phyloP scores from a whole-genome alignment of 2,888 invertebrate species.

The Acleris emargana region DNA sequence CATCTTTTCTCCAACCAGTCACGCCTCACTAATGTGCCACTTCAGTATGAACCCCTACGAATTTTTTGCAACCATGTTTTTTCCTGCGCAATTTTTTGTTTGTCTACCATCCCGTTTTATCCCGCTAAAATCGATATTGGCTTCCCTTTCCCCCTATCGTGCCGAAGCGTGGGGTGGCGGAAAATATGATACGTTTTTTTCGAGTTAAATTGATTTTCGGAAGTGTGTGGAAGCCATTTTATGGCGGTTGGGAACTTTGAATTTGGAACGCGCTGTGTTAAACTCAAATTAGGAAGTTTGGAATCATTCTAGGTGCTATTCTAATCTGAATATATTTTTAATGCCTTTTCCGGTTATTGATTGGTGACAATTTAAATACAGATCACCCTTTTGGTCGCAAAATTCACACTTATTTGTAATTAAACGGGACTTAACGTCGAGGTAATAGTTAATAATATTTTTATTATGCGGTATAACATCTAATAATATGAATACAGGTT shows the following conservation, averaged over 20 bases:
- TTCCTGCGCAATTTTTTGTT: slow-evolving; percentile 76
- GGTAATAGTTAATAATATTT: too few relatives aligned
- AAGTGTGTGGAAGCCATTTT: slow-evolving; percentile 77
- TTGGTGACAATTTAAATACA: too few relatives aligned
- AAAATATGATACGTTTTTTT: slow-evolving; percentile 82
- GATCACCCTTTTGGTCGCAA: too few relatives aligned
- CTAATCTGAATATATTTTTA: neutral
- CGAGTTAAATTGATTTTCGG: slow-evolving; percentile 79
- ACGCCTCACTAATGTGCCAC: slow-evolving; percentile 78
- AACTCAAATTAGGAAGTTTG: slow-evolving; percentile 22
- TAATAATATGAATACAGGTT: too few relatives aligned
- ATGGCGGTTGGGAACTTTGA: slow-evolving; percentile 48
- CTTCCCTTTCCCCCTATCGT: slow-evolving; percentile 64
- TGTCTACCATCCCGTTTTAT: slow-evolving; percentile 55
- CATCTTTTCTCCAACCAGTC: slow-evolving; percentile 74
- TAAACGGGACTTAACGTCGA: too few relatives aligned
- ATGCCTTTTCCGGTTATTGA: too few relatives aligned
- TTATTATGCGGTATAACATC: too few relatives aligned
- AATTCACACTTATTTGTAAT: too few relatives aligned
- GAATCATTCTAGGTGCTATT: neutral
- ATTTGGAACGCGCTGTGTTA: slow-evolving; percentile 27
- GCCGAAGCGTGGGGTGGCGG: slow-evolving; percentile 71
- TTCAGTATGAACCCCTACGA: slow-evolving; percentile 77
- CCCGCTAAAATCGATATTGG: slow-evolving; percentile 31
- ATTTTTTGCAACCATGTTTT: slow-evolving; percentile 79